Evolutionary conservation across 2,888 invertebrate genomes (phyloP).

Genomic region (Agonum fuliginosum): DNA sequence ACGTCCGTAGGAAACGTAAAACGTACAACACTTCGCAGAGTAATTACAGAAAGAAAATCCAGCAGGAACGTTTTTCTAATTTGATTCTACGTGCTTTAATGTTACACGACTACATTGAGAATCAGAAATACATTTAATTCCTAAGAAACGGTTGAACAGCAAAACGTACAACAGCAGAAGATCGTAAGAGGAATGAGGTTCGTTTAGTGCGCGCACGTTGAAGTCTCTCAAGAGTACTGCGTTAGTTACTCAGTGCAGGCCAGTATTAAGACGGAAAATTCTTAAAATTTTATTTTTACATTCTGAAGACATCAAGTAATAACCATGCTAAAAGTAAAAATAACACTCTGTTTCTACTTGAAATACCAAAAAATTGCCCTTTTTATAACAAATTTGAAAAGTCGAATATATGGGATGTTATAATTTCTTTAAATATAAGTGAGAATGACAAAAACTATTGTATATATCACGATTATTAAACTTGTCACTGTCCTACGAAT

Average conservation of each 20-base stretch:
- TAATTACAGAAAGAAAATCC: neutral
- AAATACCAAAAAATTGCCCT: too few species aligned
- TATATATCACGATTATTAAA: too few species aligned
- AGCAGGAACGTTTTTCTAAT: constrained; percentile 9
- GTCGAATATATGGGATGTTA: too few species aligned
- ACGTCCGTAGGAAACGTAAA: neutral
- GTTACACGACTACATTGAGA: constrained; percentile 24
- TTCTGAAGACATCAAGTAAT: neutral
- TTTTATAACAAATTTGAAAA: too few species aligned
- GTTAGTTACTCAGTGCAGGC: neutral
- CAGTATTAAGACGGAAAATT: neutral
- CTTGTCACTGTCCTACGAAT: too few species aligned
- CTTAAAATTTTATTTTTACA: too few species aligned
- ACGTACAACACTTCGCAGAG: neutral
- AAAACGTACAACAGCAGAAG: too few species aligned
- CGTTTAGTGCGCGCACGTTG: neutral
- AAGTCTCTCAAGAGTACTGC: neutral
- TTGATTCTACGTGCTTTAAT: constrained; percentile 26
- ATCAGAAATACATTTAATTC: constrained; percentile 19
- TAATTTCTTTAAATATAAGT: too few species aligned
- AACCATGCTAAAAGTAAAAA: too few species aligned
- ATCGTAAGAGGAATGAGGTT: constrained; percentile 25
- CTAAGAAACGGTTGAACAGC: constrained; percentile 26
- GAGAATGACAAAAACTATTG: too few species aligned
- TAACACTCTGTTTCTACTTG: too few species aligned